Conservation (phyloP, 2,888 invertebrate genomes). For the Diachrysia chrysitis region DNA sequence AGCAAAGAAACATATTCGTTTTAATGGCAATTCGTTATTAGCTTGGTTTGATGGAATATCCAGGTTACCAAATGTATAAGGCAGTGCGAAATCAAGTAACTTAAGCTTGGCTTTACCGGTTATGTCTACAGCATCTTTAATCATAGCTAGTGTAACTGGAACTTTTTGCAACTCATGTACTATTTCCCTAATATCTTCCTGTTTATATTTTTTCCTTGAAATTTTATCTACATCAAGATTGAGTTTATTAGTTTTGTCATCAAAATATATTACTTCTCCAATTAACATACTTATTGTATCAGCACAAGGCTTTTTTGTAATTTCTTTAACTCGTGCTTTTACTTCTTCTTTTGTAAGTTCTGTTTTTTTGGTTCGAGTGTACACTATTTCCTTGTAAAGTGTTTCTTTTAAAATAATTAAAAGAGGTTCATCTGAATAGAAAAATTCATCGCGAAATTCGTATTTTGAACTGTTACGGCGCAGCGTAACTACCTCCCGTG, state of each 20-base stretch:
- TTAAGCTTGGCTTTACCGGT: conserved; percentile 48
- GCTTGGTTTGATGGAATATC: conserved; percentile 57
- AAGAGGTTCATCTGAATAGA: conserved; percentile 52
- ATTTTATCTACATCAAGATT: conserved; percentile 42
- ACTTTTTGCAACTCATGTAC: conserved; percentile 50
- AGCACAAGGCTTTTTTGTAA: conserved; percentile 52
- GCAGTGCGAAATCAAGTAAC: conserved; percentile 56
- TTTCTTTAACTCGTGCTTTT: conserved; percentile 33
- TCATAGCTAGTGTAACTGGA: conserved; percentile 43
- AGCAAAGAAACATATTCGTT: conserved; percentile 42
- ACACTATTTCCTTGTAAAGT: conserved; percentile 55
- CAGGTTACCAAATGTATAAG: conserved; percentile 62
- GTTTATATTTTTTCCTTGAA: conserved; percentile 47
- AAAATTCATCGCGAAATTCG: conserved; percentile 61
- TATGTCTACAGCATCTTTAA: conserved; percentile 54
- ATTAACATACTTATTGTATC: conserved; percentile 58
- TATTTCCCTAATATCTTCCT: conserved; percentile 44
- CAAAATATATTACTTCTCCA: conserved; percentile 54
- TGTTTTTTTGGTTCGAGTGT: conserved; percentile 50
- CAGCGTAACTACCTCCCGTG: conserved; percentile 57
- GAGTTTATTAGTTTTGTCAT: conserved; percentile 47
- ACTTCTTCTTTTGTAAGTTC: conserved; percentile 43
- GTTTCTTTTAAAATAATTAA: conserved; percentile 53
- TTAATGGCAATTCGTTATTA: conserved; percentile 18
- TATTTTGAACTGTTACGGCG: conserved; percentile 18